Evolutionary conservation across 1,140 invertebrate species (phyloP).

Genomic region (Oryctes rhinoceros): DNA sequence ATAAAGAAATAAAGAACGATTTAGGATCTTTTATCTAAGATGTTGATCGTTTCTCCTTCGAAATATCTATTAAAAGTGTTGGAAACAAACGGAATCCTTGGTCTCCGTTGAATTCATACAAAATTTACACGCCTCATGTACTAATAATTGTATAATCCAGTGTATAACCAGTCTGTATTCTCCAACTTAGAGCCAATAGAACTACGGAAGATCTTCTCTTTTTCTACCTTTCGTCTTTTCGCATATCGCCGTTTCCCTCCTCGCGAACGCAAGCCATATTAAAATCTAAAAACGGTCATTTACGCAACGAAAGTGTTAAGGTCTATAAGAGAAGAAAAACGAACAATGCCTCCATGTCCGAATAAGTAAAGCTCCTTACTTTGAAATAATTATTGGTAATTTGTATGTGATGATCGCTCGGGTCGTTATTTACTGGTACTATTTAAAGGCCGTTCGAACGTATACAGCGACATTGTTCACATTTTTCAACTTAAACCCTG

Average conservation of each 20-base stretch:
- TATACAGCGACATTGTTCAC: constrained; percentile 49
- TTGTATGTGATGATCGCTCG: constrained; percentile 51
- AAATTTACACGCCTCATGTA: no score
- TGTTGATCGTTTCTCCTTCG: no score
- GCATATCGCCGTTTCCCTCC: neutral
- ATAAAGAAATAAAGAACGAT: no score
- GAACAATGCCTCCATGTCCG: constrained; percentile 24
- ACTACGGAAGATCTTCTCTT: neutral
- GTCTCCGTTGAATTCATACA: no score
- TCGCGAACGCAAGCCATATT: neutral
- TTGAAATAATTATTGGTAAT: constrained; percentile 53
- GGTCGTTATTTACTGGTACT: constrained; percentile 49
- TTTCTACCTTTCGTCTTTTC: neutral
- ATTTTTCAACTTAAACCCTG: constrained; percentile 41
- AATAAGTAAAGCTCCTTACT: constrained; percentile 44
- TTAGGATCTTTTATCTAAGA: no score
- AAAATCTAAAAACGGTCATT: neutral
- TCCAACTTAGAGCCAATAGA: neutral
- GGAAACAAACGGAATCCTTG: no score
- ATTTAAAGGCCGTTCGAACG: constrained; percentile 46
- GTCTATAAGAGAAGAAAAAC: constrained; percentile 38
- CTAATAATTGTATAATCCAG: neutral
- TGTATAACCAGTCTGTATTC: neutral
- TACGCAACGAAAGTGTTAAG: constrained; percentile 31
- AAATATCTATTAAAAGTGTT: no score